Evolutionary conservation across 92 coral and sea anemone species (phyloP).

Genomic region (Chrysogorgia sp.): DNA sequence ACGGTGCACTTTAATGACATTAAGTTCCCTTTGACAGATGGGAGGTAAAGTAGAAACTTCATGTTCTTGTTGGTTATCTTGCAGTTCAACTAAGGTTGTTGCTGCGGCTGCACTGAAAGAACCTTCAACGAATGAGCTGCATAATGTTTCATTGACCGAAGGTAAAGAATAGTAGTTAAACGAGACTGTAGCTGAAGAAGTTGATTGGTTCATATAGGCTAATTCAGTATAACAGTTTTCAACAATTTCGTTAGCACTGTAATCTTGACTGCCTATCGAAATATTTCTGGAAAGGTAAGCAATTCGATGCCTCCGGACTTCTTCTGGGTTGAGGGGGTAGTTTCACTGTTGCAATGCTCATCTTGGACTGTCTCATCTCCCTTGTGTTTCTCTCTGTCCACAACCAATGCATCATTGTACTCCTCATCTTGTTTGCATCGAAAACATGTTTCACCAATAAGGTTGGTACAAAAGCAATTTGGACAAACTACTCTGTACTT

Average conservation of each 20-base stretch:
- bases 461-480: slow-evolving; percentile 19
- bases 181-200: neutral
- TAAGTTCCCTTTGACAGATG: neutral
- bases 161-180: neutral
- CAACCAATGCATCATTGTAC: neutral
- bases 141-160: neutral
- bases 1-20: slow-evolving; percentile 35
- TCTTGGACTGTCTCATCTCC: neutral
- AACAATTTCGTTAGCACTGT: neutral
- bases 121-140: neutral
- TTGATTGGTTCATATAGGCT: neutral
- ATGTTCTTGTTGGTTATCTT: slow-evolving; percentile 4
- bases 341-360: neutral
- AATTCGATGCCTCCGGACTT: slow-evolving; percentile 13
- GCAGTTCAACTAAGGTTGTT: neutral
- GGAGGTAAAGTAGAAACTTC: neutral
- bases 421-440: slow-evolving; percentile 23
- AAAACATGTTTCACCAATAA: slow-evolving; percentile 4
- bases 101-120: neutral
- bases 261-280: neutral
- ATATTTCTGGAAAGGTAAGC: slow-evolving; percentile 19
- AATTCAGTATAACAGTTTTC: neutral
- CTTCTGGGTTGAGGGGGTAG: slow-evolving; percentile 12
- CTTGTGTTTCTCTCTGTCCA: neutral
- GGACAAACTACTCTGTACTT: slow-evolving; percentile 5